Evolutionary conservation across 2,113 vertebrate genomes (phyloP), one percentile per base, ranked within the genome.

Genomic region (Cyanoramphus novaezelandiae): DNA sequence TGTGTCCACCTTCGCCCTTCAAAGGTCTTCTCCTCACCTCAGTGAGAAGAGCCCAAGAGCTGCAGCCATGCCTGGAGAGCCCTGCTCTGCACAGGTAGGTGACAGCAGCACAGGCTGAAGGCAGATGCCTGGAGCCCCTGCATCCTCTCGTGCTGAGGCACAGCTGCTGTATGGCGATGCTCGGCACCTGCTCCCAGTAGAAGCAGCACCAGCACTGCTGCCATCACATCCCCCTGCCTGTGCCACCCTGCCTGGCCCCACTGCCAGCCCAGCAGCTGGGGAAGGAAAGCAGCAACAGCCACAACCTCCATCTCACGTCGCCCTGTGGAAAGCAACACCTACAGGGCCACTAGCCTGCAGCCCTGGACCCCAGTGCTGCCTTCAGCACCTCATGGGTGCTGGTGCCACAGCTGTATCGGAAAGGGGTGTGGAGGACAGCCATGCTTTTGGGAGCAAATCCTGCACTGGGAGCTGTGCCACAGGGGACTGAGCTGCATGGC

Each of bases 391-490:
- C 7, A 2, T 0, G 1, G 44, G 19, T 39, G 41, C 6, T 6
- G 9, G 10, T 37, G 59, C 46, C 7, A 1, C n/a, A 55, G 37
- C 29, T 49, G 12, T 14, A 2, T 6, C 1, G 1, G 7, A 37
- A 59, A 11, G 6, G 5, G 35, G 11, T 13, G n/a, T 1, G 9
- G 20, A 29, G n/a, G 5, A 28, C 25, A 11, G 53, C 5, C 1
- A 0, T 0, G 1, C 21, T 28, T 39, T 41, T 10, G 2, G 49
- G 31, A 55, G 35, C 0, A 0, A 8, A 8, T 33, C 49, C 7
- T 33, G 33, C 10, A 4, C 5, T 1, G 1, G 41, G 23, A 57
- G 33, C 33, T 69, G 41, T 49, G 46, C 49, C 43, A 39, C 39
- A n/a, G 28, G 20, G 46, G 46, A 18, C 71, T 12, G 63, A 65